phyloP scores from a whole-genome alignment of 2,888 invertebrate genomes.

The Cremastinae sp. region DNA sequence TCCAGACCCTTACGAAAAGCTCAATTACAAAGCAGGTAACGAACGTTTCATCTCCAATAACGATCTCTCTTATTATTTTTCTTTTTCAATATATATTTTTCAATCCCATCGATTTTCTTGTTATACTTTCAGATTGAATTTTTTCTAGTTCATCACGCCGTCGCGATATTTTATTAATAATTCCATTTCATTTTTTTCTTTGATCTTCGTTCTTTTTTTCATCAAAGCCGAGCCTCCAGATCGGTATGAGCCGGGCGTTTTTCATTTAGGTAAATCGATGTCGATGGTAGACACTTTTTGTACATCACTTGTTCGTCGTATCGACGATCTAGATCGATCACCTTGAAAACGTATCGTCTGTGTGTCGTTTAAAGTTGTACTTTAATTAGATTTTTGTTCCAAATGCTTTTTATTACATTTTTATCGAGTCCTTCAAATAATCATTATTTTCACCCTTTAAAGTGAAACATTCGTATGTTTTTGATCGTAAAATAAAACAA shows the following conservation, averaged over 20 bases:
- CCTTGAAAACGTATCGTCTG: constrained; percentile 4
- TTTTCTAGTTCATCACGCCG: background rate
- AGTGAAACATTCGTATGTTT: too few relatives aligned
- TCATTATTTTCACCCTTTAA: too few relatives aligned
- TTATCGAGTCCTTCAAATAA: too few relatives aligned
- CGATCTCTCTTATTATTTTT: background rate
- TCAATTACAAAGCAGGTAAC: constrained; percentile 80
- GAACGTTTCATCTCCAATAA: background rate
- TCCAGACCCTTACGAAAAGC: constrained; percentile 81
- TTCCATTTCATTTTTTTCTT: constrained; percentile 61
- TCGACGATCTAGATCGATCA: constrained; percentile 11
- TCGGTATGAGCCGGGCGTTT: constrained; percentile 79
- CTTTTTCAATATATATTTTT: constrained; percentile 3
- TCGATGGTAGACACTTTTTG: constrained; percentile 38
- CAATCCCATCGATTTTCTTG: constrained; percentile 6
- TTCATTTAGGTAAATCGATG: constrained; percentile 78
- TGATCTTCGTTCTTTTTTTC: constrained; percentile 63
- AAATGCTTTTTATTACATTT: too few relatives aligned
- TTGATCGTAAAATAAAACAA: too few relatives aligned
- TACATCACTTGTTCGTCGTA: background rate
- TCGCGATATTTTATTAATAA: constrained; percentile 14
- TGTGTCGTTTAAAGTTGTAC: background rate
- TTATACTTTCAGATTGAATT: background rate
- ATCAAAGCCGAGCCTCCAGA: constrained; percentile 78
- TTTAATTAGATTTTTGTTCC: background rate